These are phyloP conservation scores for Tenthredo livida DNA, from an alignment of 2,888 invertebrate genomes.

Conservation along the genomic window DNA sequence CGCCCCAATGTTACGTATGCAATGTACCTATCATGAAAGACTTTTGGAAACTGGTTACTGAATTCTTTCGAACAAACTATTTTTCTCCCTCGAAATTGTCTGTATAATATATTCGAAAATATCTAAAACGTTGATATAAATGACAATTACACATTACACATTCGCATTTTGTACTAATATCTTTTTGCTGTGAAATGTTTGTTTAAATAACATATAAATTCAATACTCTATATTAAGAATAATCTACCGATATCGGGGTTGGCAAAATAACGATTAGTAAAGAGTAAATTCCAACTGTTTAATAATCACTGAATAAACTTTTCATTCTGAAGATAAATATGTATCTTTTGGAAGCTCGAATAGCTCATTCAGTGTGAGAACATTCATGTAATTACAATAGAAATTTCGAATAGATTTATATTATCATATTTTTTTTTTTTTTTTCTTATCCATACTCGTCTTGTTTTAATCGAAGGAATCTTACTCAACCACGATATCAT, in stretches of 20 bases:
- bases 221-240: background rate
- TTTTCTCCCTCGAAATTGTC: background rate
- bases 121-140: background rate
- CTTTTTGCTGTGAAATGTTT: background rate
- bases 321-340: background rate
- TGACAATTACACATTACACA: background rate
- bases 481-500: background rate
- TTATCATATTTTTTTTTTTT: background rate
- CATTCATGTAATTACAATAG: too few species aligned
- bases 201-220: background rate
- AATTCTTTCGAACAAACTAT: background rate
- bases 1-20: background rate
- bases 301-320: too few species aligned
- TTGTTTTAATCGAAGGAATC: conserved; percentile 18
- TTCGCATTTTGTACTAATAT: conserved; percentile 14
- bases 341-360: background rate
- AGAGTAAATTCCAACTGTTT: background rate
- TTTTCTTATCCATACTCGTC: background rate
- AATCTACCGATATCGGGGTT: background rate
- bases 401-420: background rate
- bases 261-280: background rate
- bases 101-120: background rate
- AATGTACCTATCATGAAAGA: background rate
- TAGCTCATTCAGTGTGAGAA: background rate
- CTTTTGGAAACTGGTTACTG: background rate